Evolutionary conservation across 1,140 invertebrate genomes (phyloP).

Genomic region (Magallana ariakensis): DNA sequence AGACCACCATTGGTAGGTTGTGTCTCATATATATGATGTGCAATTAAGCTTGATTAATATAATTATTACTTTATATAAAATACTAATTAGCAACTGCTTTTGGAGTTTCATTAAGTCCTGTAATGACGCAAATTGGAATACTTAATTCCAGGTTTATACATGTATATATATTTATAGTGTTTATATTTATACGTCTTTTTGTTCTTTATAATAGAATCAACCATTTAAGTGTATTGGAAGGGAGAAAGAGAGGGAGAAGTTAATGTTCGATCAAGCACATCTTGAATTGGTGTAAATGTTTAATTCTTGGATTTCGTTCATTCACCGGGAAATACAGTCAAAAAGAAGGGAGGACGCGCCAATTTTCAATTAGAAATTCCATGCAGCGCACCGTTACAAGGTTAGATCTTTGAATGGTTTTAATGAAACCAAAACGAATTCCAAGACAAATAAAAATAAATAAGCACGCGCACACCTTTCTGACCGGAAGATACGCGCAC

Average conservation of each 20-base stretch:
- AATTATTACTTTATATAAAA: too few relatives aligned
- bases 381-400: neutral
- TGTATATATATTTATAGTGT: too few relatives aligned
- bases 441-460: slow-evolving; percentile 8
- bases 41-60: too few relatives aligned
- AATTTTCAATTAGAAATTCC: slow-evolving; percentile 1
- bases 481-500: slow-evolving; percentile 17
- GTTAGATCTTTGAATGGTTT: slow-evolving; percentile 6
- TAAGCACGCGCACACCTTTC: slow-evolving; percentile 6
- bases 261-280: slow-evolving; percentile 31
- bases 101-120: too few relatives aligned
- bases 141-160: too few relatives aligned
- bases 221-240: too few relatives aligned
- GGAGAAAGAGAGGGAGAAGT: neutral
- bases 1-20: too few relatives aligned
- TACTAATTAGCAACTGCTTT: too few relatives aligned
- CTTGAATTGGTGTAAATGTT: slow-evolving; percentile 37
- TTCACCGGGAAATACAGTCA: neutral
- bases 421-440: slow-evolving; percentile 16
- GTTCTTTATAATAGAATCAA: too few relatives aligned
- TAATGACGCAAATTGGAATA: too few relatives aligned
- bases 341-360: neutral
- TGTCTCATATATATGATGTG: too few relatives aligned
- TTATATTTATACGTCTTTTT: too few relatives aligned
- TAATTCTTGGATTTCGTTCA: slow-evolving; percentile 7